These are phyloP conservation scores for Melolontha melolontha DNA, from an alignment of 2,888 invertebrate species.

Conservation along the genomic window DNA sequence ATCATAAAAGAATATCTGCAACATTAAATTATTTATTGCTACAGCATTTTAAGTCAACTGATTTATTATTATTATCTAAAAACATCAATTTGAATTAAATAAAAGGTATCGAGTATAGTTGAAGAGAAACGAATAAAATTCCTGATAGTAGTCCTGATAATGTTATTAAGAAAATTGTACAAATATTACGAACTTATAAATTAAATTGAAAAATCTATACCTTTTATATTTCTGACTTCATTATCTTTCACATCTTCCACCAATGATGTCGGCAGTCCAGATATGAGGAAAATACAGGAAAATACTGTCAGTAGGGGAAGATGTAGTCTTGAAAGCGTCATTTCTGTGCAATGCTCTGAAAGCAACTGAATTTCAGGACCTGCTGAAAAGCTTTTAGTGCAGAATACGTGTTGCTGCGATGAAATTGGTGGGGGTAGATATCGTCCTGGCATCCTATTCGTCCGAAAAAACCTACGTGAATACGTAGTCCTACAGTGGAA, in stretches of 20 bases:
- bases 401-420: conserved; percentile 26
- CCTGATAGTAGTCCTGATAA: too few species aligned
- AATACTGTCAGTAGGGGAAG: conserved; percentile 35
- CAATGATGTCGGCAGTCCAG: conserved; percentile 61
- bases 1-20: too few species aligned
- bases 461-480: conserved; percentile 27
- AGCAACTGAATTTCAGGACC: conserved; percentile 40
- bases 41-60: too few species aligned
- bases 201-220: conserved; percentile 51
- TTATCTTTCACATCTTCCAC: conserved; percentile 62
- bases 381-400: conserved; percentile 36
- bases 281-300: conserved; percentile 33
- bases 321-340: conserved; percentile 33
- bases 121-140: too few species aligned
- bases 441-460: conserved; percentile 13
- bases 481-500: not conserved
- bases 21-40: too few species aligned
- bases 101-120: too few species aligned
- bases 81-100: too few species aligned
- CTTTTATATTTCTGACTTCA: conserved; percentile 61
- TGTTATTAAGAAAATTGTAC: too few species aligned
- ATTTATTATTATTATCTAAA: too few species aligned
- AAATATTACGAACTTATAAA: too few species aligned
- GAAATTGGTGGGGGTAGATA: conserved; percentile 33
- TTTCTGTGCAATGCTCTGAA: conserved; percentile 39